Percentiles rank a stretch among this genome's conserved stretches.
Evolutionary conservation across 1,140 invertebrate genomes (phyloP).

Genomic region (Drosophila oshimai): DNA sequence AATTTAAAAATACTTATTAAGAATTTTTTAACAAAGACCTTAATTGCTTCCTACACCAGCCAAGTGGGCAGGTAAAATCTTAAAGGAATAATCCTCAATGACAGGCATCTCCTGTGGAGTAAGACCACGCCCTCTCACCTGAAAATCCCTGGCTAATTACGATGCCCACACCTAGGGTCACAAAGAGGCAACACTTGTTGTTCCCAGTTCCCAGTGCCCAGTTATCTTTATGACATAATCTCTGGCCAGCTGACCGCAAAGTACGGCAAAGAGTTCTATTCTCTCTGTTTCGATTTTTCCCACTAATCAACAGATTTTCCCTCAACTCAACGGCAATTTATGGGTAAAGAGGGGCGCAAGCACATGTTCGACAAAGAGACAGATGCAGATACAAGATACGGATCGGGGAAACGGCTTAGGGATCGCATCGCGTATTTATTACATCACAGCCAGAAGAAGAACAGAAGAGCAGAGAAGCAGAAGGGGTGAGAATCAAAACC

Average conservation of each 20-base stretch:
- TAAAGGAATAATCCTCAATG: background rate
- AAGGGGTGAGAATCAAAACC: slow-evolving; percentile 64
- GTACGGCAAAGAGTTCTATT: slow-evolving; percentile 61
- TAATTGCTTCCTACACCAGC: background rate
- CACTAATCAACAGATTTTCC: slow-evolving; percentile 73
- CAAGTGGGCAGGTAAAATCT: background rate
- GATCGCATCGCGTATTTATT: slow-evolving; percentile 67
- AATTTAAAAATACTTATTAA: too few species aligned
- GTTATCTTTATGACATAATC: slow-evolving; percentile 47
- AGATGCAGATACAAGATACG: slow-evolving; percentile 37
- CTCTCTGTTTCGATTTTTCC: slow-evolving; percentile 42
- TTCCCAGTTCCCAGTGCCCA: too few species aligned
- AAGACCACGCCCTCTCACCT: slow-evolving; percentile 1
- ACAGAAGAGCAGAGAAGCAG: slow-evolving; percentile 7
- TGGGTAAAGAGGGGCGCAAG: slow-evolving; percentile 40
- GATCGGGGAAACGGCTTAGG: slow-evolving; percentile 37
- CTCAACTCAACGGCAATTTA: slow-evolving; percentile 57
- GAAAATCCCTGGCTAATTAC: slow-evolving; percentile 7
- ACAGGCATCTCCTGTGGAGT: background rate
- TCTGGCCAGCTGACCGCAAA: slow-evolving; percentile 63
- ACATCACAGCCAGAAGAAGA: slow-evolving; percentile 52
- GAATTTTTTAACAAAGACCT: background rate
- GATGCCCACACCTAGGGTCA: slow-evolving; percentile 28
- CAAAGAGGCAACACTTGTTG: slow-evolving; percentile 35
- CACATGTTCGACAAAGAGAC: slow-evolving; percentile 59